A percentile compares a stretch with the other conserved stretches of the same genome.
Evolutionary conservation across 2,888 invertebrate genomes (phyloP).

Genomic region (Acleris cristana): DNA sequence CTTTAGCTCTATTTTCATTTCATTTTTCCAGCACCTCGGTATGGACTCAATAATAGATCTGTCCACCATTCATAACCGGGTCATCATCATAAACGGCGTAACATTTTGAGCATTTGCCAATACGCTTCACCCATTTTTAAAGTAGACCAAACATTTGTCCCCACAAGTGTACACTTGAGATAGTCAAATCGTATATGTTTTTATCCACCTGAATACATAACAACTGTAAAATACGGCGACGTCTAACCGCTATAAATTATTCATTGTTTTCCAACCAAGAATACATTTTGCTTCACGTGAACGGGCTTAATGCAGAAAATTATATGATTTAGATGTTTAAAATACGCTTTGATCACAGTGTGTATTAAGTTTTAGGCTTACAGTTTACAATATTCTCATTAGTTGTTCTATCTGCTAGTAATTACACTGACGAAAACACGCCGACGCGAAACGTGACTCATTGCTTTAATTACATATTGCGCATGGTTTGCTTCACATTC

Average conservation of each 20-base stretch:
- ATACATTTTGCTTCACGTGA: conserved; percentile 20
- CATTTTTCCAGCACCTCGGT: neutral
- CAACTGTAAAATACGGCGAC: conserved; percentile 24
- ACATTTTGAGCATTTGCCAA: neutral
- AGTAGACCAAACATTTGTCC: neutral
- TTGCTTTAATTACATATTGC: conserved; percentile 53
- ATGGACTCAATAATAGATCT: neutral
- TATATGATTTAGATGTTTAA: neutral
- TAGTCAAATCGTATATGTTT: conserved; percentile 10
- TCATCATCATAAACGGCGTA: neutral
- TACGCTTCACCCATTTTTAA: neutral
- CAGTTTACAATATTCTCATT: conserved; percentile 49
- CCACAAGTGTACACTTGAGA: neutral
- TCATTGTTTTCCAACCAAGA: conserved; percentile 31
- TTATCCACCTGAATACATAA: conserved; percentile 33
- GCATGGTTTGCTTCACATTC: conserved; percentile 44
- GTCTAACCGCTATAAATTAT: conserved; percentile 28
- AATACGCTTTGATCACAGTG: neutral
- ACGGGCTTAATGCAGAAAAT: conserved; percentile 7
- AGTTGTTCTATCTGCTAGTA: conserved; percentile 50
- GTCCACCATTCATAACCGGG: neutral
- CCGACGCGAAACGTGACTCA: conserved; percentile 57
- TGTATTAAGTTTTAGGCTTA: conserved; percentile 27
- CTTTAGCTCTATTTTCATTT: no score
- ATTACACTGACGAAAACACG: conserved; percentile 48